Conservation (phyloP, 2,888 invertebrate species). For the Panopea generosa region DNA sequence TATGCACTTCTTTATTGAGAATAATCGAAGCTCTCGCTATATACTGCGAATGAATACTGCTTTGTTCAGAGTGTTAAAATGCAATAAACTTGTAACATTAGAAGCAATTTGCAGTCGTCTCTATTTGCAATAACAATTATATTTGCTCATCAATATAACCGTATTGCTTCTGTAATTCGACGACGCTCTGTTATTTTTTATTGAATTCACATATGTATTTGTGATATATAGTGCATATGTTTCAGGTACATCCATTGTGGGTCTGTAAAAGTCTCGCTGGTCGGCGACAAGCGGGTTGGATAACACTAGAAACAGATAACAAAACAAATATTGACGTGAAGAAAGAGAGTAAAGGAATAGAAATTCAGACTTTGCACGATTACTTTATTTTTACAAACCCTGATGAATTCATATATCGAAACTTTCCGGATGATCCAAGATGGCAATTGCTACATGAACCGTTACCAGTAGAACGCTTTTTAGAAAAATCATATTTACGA, state of each 20-base stretch:
- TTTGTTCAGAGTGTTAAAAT: too few species aligned
- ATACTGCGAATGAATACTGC: too few species aligned
- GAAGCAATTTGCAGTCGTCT: too few species aligned
- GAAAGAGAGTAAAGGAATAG: slow-evolving; percentile 21
- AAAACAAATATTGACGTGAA: slow-evolving; percentile 7
- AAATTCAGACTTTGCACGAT: slow-evolving; percentile 36
- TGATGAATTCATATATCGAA: slow-evolving; percentile 57
- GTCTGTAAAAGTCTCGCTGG: slow-evolving; percentile 46
- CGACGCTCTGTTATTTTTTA: too few species aligned
- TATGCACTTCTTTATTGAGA: too few species aligned
- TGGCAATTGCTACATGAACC: slow-evolving; percentile 59
- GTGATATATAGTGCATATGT: too few species aligned
- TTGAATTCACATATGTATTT: too few species aligned
- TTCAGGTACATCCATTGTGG: slow-evolving; percentile 58
- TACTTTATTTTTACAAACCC: slow-evolving; percentile 63
- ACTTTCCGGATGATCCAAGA: slow-evolving; percentile 57
- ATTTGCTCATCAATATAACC: too few species aligned
- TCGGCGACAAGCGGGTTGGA: slow-evolving; percentile 43
- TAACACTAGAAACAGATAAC: slow-evolving; percentile 48
- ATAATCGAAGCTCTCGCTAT: too few species aligned
- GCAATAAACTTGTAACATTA: too few species aligned
- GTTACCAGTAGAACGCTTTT: slow-evolving; percentile 43
- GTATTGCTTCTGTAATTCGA: too few species aligned
- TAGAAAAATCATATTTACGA: slow-evolving; percentile 37
- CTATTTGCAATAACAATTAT: too few species aligned